Evolutionary conservation across 1,140 invertebrate species (phyloP).

Genomic region (Pissodes strobi): DNA sequence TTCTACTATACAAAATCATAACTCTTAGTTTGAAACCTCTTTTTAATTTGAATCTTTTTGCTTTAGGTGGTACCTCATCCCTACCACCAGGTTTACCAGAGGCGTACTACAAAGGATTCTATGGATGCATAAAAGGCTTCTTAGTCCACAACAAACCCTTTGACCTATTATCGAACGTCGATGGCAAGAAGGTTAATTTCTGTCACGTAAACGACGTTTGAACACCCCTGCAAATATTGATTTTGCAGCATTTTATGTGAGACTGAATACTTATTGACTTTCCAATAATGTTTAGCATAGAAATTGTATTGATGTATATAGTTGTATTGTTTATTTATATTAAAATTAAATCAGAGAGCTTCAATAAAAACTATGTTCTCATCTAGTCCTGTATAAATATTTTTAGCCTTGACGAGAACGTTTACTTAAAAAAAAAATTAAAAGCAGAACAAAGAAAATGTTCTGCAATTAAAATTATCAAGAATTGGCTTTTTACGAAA

Average conservation of each 20-base stretch:
- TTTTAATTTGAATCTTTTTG: constrained; percentile 20
- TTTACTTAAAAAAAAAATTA: background rate
- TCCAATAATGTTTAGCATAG: constrained; percentile 33
- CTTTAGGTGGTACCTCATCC: constrained; percentile 48
- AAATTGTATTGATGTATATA: constrained; percentile 33
- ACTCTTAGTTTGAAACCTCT: background rate
- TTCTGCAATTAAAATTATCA: background rate
- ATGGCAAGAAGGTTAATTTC: constrained; percentile 49
- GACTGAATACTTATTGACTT: constrained; percentile 37
- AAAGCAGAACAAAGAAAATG: background rate
- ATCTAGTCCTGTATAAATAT: constrained; percentile 34
- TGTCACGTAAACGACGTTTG: constrained; percentile 56
- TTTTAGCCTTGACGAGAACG: background rate
- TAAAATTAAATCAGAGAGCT: constrained; percentile 10
- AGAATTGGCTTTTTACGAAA: constrained; percentile 8
- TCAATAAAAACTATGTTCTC: constrained; percentile 13
- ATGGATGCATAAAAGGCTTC: constrained; percentile 53
- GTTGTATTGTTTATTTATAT: constrained; percentile 13
- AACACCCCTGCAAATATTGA: constrained; percentile 7
- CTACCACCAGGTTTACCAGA: constrained; percentile 50
- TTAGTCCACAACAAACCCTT: constrained; percentile 50
- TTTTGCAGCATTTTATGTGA: constrained; percentile 35
- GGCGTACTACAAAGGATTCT: constrained; percentile 54
- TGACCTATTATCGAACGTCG: constrained; percentile 48
- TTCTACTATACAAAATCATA: background rate